phyloP scores from a whole-genome alignment of 2,797 vertebrate genomes.

The Ataeniobius toweri region DNA sequence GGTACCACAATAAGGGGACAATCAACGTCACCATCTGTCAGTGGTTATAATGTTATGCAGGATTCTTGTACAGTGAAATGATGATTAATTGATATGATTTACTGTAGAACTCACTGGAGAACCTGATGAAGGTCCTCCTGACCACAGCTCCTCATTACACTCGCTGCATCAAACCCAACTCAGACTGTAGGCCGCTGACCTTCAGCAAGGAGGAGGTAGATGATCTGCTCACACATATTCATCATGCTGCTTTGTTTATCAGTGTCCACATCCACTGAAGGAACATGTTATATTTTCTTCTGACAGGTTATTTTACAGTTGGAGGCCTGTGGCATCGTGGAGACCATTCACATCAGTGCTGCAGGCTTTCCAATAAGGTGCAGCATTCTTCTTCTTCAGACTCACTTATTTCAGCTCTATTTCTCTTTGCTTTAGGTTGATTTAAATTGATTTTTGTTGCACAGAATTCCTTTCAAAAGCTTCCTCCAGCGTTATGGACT shows the following conservation, averaged over 20 bases:
- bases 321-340: slow-evolving; percentile 95
- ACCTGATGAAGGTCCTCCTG: slow-evolving; percentile 88
- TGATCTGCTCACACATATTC: neutral
- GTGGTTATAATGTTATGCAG: too few relatives aligned
- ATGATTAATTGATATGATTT: slow-evolving; percentile 16
- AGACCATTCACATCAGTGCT: slow-evolving; percentile 95
- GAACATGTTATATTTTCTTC: slow-evolving; percentile 2
- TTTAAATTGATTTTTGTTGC: slow-evolving; percentile 20
- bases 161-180: slow-evolving; percentile 96
- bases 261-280: neutral
- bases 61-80: neutral
- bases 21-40: neutral
- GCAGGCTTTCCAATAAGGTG: slow-evolving; percentile 96
- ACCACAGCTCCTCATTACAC: slow-evolving; percentile 93
- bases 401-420: neutral
- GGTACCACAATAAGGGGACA: too few relatives aligned
- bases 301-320: slow-evolving; percentile 91
- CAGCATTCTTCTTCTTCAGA: slow-evolving; percentile 7
- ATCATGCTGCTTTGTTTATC: neutral
- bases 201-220: slow-evolving; percentile 90
- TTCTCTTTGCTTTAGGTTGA: slow-evolving; percentile 16
- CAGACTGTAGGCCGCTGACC: slow-evolving; percentile 85
- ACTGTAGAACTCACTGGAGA: slow-evolving; percentile 90
- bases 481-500: slow-evolving; percentile 88
- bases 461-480: slow-evolving; percentile 86